Percentiles rank a stretch among this genome's conserved stretches.
Conservation (phyloP, 2,113 vertebrate species). For the Microcebus murinus region DNA sequence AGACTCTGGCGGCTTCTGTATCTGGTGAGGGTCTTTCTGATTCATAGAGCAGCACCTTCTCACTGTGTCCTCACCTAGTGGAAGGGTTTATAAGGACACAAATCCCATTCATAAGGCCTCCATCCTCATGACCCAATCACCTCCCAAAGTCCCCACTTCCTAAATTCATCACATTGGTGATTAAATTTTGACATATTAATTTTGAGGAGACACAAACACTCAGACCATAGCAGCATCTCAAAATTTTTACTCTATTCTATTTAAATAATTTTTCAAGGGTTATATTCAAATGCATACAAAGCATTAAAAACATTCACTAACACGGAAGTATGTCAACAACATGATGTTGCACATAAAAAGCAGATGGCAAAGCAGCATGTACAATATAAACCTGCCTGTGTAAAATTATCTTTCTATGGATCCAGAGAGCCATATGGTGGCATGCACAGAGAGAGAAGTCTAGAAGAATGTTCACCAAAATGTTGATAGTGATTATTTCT, state of each 20-base stretch:
- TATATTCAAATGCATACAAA: constrained; percentile 32
- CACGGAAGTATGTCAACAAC: constrained; percentile 36
- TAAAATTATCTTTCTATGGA: constrained; percentile 42
- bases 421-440: constrained; percentile 56
- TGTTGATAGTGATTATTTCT: constrained; percentile 17
- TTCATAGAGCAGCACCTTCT: not conserved
- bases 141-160: not conserved
- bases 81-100: not conserved
- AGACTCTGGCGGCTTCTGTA: not conserved
- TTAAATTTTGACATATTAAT: not conserved
- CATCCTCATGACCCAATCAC: not conserved
- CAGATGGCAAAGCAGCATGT: constrained; percentile 53
- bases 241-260: constrained; percentile 6
- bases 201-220: not conserved
- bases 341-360: constrained; percentile 41
- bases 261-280: constrained; percentile 35
- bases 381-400: constrained; percentile 44
- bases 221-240: not conserved
- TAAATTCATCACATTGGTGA: not conserved
- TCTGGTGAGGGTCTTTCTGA: not conserved
- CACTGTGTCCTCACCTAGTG: not conserved
- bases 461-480: constrained; percentile 28
- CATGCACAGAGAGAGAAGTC: not conserved
- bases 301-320: constrained; percentile 44
- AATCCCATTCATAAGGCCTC: not conserved